phyloP scores from a whole-genome alignment of 2,888 invertebrate species.

The Macrosoma leucophasiata region DNA sequence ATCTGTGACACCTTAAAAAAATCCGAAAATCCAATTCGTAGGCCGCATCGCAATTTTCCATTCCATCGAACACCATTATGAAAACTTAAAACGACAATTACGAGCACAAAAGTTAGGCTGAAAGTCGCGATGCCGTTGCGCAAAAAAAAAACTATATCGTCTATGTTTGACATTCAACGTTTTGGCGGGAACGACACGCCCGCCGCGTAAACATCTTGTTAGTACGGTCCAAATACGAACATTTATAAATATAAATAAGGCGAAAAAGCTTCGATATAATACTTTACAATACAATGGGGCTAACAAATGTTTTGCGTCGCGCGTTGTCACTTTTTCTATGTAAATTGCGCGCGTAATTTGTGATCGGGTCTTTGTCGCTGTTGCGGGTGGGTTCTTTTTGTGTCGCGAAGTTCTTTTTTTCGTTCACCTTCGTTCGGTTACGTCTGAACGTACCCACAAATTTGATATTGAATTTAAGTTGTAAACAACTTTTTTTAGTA shows the following conservation, averaged over 20 bases:
- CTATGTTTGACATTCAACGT: constrained; percentile 38
- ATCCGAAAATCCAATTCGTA: too few relatives aligned
- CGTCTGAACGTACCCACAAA: too few relatives aligned
- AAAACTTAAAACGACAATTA: constrained; percentile 23
- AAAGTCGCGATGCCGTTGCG: constrained; percentile 16
- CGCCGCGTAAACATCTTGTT: constrained; percentile 63
- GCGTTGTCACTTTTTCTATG: constrained; percentile 67
- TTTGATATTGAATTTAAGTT: too few relatives aligned
- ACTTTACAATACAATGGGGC: constrained; percentile 62
- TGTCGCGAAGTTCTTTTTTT: too few relatives aligned
- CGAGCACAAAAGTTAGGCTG: background rate
- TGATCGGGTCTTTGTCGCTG: constrained; percentile 32
- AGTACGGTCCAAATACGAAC: constrained; percentile 63
- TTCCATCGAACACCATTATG: too few relatives aligned
- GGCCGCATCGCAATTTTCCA: too few relatives aligned
- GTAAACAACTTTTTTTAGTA: too few relatives aligned
- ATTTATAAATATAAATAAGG: constrained; percentile 68
- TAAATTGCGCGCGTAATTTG: constrained; percentile 67
- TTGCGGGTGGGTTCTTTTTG: too few relatives aligned
- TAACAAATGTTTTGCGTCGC: constrained; percentile 64
- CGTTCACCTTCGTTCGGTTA: too few relatives aligned
- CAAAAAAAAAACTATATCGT: constrained; percentile 43
- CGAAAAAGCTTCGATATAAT: constrained; percentile 47
- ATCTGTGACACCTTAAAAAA: too few relatives aligned
- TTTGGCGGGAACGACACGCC: constrained; percentile 52